Conservation (phyloP, 2,888 invertebrate genomes). For the Acleris literana region DNA sequence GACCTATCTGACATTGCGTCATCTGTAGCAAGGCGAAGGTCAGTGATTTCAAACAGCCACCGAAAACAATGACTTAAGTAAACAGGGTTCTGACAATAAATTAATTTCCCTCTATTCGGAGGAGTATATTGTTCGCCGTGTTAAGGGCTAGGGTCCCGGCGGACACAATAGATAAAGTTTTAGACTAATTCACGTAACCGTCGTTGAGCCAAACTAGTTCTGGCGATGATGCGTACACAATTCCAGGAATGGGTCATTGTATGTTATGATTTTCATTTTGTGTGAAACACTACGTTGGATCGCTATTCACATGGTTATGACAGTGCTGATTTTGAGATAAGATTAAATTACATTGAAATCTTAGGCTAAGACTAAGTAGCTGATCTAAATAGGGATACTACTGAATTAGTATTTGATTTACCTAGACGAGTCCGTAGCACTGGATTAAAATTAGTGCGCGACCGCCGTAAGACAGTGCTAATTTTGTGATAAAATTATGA, state of each 20-base stretch:
- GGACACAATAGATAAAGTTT: constrained; percentile 31
- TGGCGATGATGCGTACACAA: constrained; percentile 3
- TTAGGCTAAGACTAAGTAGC: too few relatives aligned
- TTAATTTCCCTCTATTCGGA: constrained; percentile 24
- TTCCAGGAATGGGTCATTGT: not conserved
- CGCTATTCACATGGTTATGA: not conserved
- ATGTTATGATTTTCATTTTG: constrained; percentile 11
- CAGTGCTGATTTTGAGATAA: not conserved
- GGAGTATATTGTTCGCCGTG: constrained; percentile 22
- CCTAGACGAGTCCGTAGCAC: too few relatives aligned
- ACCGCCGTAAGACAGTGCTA: too few relatives aligned
- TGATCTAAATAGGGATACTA: too few relatives aligned
- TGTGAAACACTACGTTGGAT: not conserved
- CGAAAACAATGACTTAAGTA: constrained; percentile 17
- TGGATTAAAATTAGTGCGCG: too few relatives aligned
- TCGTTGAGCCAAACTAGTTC: constrained; percentile 7
- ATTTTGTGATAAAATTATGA: too few relatives aligned
- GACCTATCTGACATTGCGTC: not conserved
- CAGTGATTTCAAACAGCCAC: constrained; percentile 1
- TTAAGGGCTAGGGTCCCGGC: constrained; percentile 9
- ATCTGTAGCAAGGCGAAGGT: constrained; percentile 5
- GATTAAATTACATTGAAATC: too few relatives aligned
- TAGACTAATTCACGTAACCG: constrained; percentile 23
- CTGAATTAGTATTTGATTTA: too few relatives aligned
- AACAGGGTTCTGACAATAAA: constrained; percentile 25